Conservation (phyloP, 53 echinoderm and acorn worm species). For the Apostichopus leukothele region DNA sequence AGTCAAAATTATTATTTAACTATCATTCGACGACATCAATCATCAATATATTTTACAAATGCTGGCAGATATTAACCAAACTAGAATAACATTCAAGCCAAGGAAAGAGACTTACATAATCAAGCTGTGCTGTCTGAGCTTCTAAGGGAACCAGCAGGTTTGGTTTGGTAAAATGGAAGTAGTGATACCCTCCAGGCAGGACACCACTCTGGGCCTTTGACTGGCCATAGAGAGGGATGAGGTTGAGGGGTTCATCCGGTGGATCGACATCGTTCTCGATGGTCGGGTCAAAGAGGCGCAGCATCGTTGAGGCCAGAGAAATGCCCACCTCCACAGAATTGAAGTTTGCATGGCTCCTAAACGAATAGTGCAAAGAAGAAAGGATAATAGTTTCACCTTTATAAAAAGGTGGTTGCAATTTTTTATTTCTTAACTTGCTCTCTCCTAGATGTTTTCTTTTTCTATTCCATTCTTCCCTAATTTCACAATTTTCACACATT, state of each 20-base stretch:
- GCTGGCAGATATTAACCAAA: conserved; percentile 61
- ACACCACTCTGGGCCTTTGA: conserved; percentile 79
- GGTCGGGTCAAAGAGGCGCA: conserved; percentile 94
- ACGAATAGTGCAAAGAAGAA: background rate
- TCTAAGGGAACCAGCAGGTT: conserved; percentile 73
- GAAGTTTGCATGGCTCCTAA: conserved; percentile 93
- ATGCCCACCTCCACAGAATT: conserved; percentile 91
- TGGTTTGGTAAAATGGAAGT: conserved; percentile 91
- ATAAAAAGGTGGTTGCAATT: no score
- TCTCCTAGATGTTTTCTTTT: no score
- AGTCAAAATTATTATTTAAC: no score
- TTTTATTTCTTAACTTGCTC: no score
- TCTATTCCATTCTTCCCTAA: no score
- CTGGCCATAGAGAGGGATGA: conserved; percentile 81
- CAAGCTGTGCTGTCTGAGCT: conserved; percentile 81
- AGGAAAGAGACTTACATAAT: conserved; percentile 72
- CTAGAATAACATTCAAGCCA: conserved; percentile 39
- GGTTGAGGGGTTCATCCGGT: conserved; percentile 70
- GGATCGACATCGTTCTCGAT: conserved; percentile 80
- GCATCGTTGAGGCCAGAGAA: conserved; percentile 87
- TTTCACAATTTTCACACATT: no score
- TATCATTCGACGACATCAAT: no score
- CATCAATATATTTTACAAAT: no score
- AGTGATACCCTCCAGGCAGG: conserved; percentile 82
- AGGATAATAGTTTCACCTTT: no score